Base-by-base conservation (phyloP, 1,140 invertebrate genomes). In the Anastatus disparis region DNA sequence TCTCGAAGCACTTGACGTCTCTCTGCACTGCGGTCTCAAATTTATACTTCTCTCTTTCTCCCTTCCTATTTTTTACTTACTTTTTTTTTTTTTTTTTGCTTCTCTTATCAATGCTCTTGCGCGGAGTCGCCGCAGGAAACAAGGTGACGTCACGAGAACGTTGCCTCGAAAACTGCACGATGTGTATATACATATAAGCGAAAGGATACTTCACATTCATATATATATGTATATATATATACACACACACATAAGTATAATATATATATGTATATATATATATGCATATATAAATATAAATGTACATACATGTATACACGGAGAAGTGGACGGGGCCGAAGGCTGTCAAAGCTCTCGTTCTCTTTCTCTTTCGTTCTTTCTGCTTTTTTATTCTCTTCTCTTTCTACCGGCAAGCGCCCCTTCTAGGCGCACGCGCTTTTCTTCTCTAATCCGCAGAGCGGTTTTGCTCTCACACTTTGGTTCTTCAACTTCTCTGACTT, bases 111-210 rank as follows among this genome's bases (percentile, higher is more conserved):
- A 55, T 7, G 12, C 10, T 44, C 8, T 35, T 31, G n/a, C 29
- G 4, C 59, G 10, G 42, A 20, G 38, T 40, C 26, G 40, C 31
- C 20, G 26, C 64, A 50, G 31, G 40, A 67, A 67, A 58, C 27
- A 13, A 2, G 9, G 12, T 44, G 53, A 67, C 65, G 65, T 67
- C 65, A 58, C 20, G 42, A 48, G 53, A 58, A n/a, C 48, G 20
- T 50, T 58, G 53, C 42, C 55, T 68, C 53, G 35, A 66, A 56
- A 64, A 20, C n/a, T 35, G 22, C 40, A 3, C 12, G 22, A 29
- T 46, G 22, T 8, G 17, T 38, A 42, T 46, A 20, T 46, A 24
- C 17, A 44, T 44, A 44, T 24, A 6, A 12, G 38, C 10, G 56
- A n/a, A n/a, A n/a, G n/a, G n/a, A n/a, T n/a, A n/a, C n/a, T n/a